Evolutionary conservation across 2,888 invertebrate species (phyloP).

Genomic region (Lymantria dispar): DNA sequence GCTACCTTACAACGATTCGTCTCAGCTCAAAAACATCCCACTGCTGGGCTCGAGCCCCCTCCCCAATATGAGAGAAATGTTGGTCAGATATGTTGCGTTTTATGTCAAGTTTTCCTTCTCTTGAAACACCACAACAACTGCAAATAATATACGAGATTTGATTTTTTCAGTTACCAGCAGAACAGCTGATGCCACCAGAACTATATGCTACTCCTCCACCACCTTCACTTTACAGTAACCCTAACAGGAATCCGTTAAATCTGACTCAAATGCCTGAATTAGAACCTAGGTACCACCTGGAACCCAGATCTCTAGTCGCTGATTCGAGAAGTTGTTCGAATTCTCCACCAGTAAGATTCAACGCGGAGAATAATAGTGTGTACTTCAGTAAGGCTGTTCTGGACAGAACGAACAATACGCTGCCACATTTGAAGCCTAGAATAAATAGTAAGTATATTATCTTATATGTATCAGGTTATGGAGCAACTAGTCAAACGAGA

Average conservation of each 20-base stretch:
- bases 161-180: constrained; percentile 62
- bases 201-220: constrained; percentile 61
- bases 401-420: constrained; percentile 54
- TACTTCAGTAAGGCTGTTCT: constrained; percentile 57
- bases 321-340: constrained; percentile 61
- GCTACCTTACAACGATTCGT: too few species aligned
- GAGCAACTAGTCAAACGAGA: too few species aligned
- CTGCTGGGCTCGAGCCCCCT: too few species aligned
- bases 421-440: constrained; percentile 62
- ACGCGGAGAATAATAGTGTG: constrained; percentile 56
- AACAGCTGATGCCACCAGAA: constrained; percentile 72
- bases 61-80: too few species aligned
- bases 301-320: constrained; percentile 36
- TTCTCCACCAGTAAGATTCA: constrained; percentile 69
- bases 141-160: too few species aligned
- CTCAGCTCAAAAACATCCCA: too few species aligned
- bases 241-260: constrained; percentile 59
- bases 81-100: too few species aligned
- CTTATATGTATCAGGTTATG: too few species aligned
- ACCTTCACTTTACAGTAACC: constrained; percentile 62
- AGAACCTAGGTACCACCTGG: constrained; percentile 50
- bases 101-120: too few species aligned
- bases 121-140: too few species aligned
- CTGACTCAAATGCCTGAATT: constrained; percentile 66
- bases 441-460: constrained; percentile 51